Percentiles rank a stretch among this genome's conserved stretches.
Conservation (phyloP, 2,113 vertebrate species). For the Microcebus lehilahytsara region DNA sequence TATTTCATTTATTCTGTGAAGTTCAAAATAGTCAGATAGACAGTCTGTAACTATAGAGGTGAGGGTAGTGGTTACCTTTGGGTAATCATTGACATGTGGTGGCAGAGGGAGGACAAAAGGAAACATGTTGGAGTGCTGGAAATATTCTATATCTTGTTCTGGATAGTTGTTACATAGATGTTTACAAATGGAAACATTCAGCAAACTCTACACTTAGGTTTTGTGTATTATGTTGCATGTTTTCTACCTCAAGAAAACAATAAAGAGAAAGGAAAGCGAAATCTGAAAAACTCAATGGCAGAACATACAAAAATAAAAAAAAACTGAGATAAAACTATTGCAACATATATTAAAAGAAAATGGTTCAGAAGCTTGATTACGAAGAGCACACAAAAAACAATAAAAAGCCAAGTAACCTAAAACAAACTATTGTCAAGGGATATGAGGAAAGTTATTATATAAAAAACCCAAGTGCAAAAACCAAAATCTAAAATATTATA, state of each 20-base stretch:
- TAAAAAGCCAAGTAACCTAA: not conserved
- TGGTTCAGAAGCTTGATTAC: not conserved
- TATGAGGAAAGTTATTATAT: not conserved
- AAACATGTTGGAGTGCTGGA: not conserved
- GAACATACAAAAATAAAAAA: not conserved
- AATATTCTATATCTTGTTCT: not conserved
- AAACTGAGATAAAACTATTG: not conserved
- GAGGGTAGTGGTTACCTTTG: not conserved
- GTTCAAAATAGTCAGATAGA: not conserved
- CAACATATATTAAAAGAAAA: not conserved
- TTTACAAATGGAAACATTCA: not conserved
- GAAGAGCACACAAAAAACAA: not conserved
- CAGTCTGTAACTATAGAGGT: not conserved
- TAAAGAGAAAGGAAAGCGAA: not conserved
- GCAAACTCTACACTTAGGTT: not conserved
- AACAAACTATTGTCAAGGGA: not conserved
- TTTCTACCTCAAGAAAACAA: not conserved
- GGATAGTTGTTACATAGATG: not conserved
- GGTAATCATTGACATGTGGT: not conserved
- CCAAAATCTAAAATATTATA: not conserved
- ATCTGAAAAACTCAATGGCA: not conserved
- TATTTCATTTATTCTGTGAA: not conserved
- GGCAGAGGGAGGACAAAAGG: not conserved
- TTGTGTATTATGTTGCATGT: not conserved
- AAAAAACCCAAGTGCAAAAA: not conserved